These are phyloP conservation scores for Apodemus agrarius DNA, from an alignment of 2,797 vertebrate species.

Conservation along the genomic window DNA sequence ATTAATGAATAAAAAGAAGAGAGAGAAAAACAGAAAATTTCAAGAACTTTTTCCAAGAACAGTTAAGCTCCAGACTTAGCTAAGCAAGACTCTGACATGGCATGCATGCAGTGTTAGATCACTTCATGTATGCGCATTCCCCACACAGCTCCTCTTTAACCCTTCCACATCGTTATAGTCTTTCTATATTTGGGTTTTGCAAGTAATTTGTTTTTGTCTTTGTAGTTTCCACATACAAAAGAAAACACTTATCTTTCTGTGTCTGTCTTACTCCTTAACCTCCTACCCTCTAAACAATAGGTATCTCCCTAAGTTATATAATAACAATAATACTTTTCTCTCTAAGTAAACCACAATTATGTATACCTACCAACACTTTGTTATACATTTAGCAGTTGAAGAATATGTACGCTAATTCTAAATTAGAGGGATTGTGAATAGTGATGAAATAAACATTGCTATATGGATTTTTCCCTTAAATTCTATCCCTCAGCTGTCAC, in stretches of 20 bases:
- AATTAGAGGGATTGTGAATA: background rate
- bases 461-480: background rate
- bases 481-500: background rate
- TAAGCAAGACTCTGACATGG: background rate
- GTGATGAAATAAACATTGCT: background rate
- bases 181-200: background rate
- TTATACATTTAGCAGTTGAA: background rate
- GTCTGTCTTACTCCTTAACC: background rate
- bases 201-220: background rate
- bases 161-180: background rate
- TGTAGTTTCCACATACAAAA: background rate
- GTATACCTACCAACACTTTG: background rate
- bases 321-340: background rate
- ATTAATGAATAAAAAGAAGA: background rate
- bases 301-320: background rate
- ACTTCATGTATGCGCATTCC: background rate
- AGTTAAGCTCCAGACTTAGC: background rate
- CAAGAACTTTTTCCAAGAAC: background rate
- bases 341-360: background rate
- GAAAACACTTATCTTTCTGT: background rate
- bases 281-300: background rate
- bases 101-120: background rate
- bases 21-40: background rate
- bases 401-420: background rate
- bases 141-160: no score